Conservation (phyloP, 2,113 vertebrate species). For the Mus spicilegus region DNA sequence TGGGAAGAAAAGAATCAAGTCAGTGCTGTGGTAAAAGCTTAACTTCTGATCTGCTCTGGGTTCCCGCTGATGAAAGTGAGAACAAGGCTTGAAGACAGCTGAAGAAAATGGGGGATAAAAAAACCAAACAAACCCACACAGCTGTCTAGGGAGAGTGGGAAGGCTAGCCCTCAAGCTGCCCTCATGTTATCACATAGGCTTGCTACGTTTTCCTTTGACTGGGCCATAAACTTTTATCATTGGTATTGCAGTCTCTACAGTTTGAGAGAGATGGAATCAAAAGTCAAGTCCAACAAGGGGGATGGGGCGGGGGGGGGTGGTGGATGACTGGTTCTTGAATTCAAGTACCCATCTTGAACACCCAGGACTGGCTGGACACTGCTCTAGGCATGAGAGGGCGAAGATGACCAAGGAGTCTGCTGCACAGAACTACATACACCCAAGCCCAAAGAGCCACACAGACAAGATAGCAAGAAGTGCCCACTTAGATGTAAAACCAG, state of each 20-base stretch:
- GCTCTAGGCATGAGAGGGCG: not conserved
- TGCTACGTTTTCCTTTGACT: not conserved
- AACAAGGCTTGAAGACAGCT: constrained; percentile 45
- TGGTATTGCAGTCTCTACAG: too few relatives aligned
- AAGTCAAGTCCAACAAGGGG: not conserved
- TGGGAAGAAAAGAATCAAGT: constrained; percentile 70
- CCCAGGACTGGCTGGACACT: not conserved
- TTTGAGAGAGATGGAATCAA: not conserved
- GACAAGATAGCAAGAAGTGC: not conserved
- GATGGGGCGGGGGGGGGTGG: rapidly evolving
- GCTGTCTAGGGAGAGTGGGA: constrained; percentile 18
- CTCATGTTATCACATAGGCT: not conserved
- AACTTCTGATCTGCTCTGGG: constrained; percentile 74
- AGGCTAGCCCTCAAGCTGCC: not conserved
- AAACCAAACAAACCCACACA: not conserved
- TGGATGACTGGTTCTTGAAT: not conserved
- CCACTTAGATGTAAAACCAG: not conserved
- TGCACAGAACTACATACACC: not conserved
- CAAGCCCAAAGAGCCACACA: not conserved
- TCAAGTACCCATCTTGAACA: not conserved
- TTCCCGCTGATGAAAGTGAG: constrained; percentile 74
- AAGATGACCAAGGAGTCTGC: not conserved
- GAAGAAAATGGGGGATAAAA: not conserved
- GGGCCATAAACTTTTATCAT: not conserved
- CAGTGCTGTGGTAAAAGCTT: constrained; percentile 70